phyloP scores from a whole-genome alignment of 1,140 invertebrate species.

The Cotesia chilonis region DNA sequence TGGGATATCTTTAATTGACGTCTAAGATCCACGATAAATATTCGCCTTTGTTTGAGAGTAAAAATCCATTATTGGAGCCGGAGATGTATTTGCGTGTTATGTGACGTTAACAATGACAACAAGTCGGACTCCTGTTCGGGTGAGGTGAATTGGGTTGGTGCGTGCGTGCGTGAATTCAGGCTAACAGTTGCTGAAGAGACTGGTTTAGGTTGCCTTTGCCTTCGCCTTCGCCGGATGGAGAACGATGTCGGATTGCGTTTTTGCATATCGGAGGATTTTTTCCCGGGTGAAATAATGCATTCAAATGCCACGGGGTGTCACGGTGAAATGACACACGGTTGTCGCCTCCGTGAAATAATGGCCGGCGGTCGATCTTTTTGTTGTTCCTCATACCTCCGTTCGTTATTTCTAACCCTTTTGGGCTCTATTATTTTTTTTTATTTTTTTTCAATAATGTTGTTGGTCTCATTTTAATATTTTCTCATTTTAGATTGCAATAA shows the following conservation, averaged over 20 bases:
- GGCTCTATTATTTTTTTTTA: not conserved
- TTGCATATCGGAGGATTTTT: constrained; percentile 61
- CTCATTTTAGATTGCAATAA: no score
- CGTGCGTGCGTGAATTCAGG: constrained; percentile 3
- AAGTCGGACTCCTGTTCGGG: not conserved
- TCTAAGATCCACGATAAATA: no score
- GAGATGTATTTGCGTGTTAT: constrained; percentile 14
- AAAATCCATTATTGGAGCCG: no score
- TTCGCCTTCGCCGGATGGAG: no score
- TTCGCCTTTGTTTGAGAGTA: no score
- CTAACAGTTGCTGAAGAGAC: no score
- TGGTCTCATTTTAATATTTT: no score
- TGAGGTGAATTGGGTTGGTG: not conserved
- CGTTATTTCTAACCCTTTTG: no score
- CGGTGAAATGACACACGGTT: constrained; percentile 20
- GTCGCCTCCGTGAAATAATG: constrained; percentile 1
- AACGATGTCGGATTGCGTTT: constrained; percentile 36
- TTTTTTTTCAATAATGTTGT: no score
- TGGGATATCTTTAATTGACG: no score
- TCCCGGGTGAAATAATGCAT: constrained; percentile 62
- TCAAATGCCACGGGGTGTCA: constrained; percentile 60
- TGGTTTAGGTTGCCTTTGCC: no score
- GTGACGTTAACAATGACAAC: constrained; percentile 14
- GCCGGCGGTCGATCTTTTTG: constrained; percentile 12
- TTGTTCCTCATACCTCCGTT: not conserved